These are phyloP conservation scores for Cyprinodon brontotheroides DNA, from an alignment of 2,113 vertebrate species.

Conservation along the genomic window DNA sequence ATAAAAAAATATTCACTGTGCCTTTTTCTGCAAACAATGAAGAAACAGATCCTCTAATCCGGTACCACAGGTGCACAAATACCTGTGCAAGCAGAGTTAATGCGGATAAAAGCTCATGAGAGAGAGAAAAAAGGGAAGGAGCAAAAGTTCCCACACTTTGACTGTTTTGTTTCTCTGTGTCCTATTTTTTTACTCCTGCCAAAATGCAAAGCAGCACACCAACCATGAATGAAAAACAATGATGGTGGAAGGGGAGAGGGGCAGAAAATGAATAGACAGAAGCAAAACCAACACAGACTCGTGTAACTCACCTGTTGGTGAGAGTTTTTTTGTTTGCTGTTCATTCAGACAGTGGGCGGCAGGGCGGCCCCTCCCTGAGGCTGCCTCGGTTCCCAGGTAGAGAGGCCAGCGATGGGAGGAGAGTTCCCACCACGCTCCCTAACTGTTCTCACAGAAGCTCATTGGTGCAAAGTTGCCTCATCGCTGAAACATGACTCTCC, in stretches of 20 bases:
- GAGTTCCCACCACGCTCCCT: slow-evolving; percentile 85
- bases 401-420: slow-evolving; percentile 80
- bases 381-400: slow-evolving; percentile 78
- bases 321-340: slow-evolving; percentile 77
- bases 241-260: not conserved
- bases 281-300: slow-evolving; percentile 77
- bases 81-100: slow-evolving; percentile 77
- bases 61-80: slow-evolving; percentile 78
- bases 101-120: slow-evolving; percentile 74
- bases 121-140: slow-evolving; percentile 67
- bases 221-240: slow-evolving; percentile 67
- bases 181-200: slow-evolving; percentile 65
- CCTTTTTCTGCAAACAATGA: slow-evolving; percentile 61
- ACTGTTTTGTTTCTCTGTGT: slow-evolving; percentile 75
- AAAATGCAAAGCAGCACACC: slow-evolving; percentile 74
- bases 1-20: slow-evolving; percentile 50
- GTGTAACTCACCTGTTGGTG: slow-evolving; percentile 81
- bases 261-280: slow-evolving; percentile 35
- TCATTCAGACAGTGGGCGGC: slow-evolving; percentile 73
- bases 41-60: slow-evolving; percentile 64
- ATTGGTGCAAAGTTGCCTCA: slow-evolving; percentile 77
- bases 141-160: slow-evolving; percentile 82
- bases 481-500: slow-evolving; percentile 69
- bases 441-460: slow-evolving; percentile 80
- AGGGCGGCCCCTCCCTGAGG: slow-evolving; percentile 74